Evolutionary conservation across 2,888 invertebrate species (phyloP), one percentile per base, ranked within the genome.

Genomic region (Gastracanthus pulcherrimus): DNA sequence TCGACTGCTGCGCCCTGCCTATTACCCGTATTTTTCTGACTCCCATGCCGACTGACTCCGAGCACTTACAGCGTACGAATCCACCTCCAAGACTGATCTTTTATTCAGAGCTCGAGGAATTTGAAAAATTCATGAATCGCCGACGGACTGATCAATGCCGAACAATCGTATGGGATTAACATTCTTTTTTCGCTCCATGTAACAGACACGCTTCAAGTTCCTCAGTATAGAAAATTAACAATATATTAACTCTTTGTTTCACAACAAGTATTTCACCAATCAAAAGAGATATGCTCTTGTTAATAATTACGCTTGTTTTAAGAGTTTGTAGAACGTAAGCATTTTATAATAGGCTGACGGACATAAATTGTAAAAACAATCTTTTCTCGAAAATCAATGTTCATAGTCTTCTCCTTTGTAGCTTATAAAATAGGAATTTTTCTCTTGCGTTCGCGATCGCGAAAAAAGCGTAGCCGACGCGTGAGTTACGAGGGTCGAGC

Each of bases 401-500:
- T 29, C 41, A 16, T 29, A 60, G 38, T 34, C 23, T 38, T 45
- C 45, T 34, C 45, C 66, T n/a, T 34, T 16, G 26, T 7, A 36
- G 34, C 11, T 64, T 76, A 76, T 66, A 45, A 69, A 69, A 23
- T 48, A 23, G 41, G 16, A 77, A 69, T 77, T 77, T 76, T 60
- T 31, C 60, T 9, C 55, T 29, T 72, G 23, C 41, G 23, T 19
- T 23, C n/a, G 36, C 23, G 36, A 69, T 60, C 72, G 60, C 45
- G 36, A 72, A 78, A 72, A 79, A 79, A 72, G 78, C 66, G 23
- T 31, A 23, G 41, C 51, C 34, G 45, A 38, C 76, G 76, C 69
- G 71, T 77, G 80, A 82, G 77, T 80, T 81, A 80, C 76, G 76
- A 78, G 77, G 76, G 69, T 74, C 80, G 62, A 23, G 51, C 70